Conservation (phyloP, 2,113 vertebrate genomes). For the Dendropsophus ebraccatus region DNA sequence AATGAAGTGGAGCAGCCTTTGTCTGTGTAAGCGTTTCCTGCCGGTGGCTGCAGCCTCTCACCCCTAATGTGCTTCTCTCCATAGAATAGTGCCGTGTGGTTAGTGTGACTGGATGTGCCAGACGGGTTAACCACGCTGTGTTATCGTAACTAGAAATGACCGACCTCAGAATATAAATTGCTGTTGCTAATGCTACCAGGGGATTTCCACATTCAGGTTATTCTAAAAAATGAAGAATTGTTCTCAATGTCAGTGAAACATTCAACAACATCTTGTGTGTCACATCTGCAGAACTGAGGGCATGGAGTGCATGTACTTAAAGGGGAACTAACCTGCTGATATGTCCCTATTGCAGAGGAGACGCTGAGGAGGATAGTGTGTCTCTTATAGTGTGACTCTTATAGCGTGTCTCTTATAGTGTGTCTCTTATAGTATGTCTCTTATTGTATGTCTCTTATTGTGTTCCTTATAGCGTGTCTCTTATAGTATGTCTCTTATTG, state of each 20-base stretch:
- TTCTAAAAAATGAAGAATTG: not conserved
- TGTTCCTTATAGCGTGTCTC: too few species aligned
- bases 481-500: too few species aligned
- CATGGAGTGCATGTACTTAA: not conserved
- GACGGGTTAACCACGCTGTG: not conserved
- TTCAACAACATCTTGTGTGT: not conserved
- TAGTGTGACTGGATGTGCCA: not conserved
- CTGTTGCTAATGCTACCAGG: not conserved
- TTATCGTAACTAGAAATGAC: slow-evolving; percentile 14
- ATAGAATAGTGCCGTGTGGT: slow-evolving; percentile 13
- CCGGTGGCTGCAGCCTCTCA: not conserved
- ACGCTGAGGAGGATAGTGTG: too few species aligned
- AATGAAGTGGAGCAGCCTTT: not conserved
- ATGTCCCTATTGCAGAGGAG: too few species aligned
- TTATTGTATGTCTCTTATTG: too few species aligned
- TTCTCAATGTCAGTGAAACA: not conserved
- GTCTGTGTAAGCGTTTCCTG: not conserved
- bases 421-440: too few species aligned
- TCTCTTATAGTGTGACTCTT: too few species aligned
- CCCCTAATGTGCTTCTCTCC: not conserved
- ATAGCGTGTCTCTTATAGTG: too few species aligned
- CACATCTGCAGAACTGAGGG: not conserved
- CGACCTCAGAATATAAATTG: not conserved
- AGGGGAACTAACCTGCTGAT: too few species aligned
- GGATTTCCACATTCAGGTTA: not conserved